Base-by-base conservation (phyloP, 2,113 vertebrate genomes). In the Ptilonorhynchus violaceus region DNA sequence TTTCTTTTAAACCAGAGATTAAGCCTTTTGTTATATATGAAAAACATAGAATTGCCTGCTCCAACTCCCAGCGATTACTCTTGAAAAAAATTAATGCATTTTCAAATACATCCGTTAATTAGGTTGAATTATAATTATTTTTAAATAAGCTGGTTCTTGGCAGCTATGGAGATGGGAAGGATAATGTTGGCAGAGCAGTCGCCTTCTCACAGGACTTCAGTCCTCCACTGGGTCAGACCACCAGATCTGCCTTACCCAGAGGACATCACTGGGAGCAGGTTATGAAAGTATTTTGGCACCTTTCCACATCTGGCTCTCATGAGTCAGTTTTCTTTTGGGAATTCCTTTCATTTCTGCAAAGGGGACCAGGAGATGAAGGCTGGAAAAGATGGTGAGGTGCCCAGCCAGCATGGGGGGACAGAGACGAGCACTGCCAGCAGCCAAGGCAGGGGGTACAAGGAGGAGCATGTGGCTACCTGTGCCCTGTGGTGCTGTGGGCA, bases 61-160 rank as follows among this genome's bases (percentile, higher is more conserved):
- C 78, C 85, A 49, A 22, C 86, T 92, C 89, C 73, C 74, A 86
- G 81, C 4, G 35, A 93, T 93, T 93, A 58, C 79, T 92, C 50
- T 69, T 30, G 73, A 63, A 85, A 85, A 86, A 69, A 96, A 91
- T 69, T 80, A 96, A 88, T 92, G 79, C 60, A 74, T 92, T 93
- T 96, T 92, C 90, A 92, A 85, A 90, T 88, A 50, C 85, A 79
- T 94, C 91, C 91, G 80, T 94, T 97, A 95, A 97, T 96, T 94
- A 91, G 47, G 66, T 91, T 84, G 88, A 94, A 73, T 92, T 93
- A 92, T 92, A 93, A 95, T 96, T 93, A 93, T 96, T 96, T 96
- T 94, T 22, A 92, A 96, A 93, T 92, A 81, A 91, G 52, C 80
- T 76, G 31, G 52, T 87, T 96, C 64, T 94, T 97, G 92, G 86